Base-by-base conservation (phyloP, 1,140 invertebrate species). In the Choristoneura fumiferana region DNA sequence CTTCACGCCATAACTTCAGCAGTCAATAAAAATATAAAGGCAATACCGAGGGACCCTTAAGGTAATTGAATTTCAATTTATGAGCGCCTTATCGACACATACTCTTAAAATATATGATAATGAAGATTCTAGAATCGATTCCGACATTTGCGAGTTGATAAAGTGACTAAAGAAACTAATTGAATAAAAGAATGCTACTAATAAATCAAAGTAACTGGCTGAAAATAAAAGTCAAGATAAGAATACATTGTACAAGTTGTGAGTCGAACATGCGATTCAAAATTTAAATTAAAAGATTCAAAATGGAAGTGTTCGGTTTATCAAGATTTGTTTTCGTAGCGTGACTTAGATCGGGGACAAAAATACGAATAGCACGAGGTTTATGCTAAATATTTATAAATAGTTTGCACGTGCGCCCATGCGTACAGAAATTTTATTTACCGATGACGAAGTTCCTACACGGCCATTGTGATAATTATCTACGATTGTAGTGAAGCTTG, bases 21-120 rank as follows among this genome's bases (percentile, higher is more conserved):
- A 66, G 65, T 58, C 65, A 60, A 62, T 63, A 63, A 67, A 53
- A 38, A 61, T 62, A 60, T 58, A 49, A 53, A 58, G 60, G 54
- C 49, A 40, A 57, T 61, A 58, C 58, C 34, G 52, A 57, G 49
- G 58, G 60, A n/a, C 60, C 66, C 58, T 69, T 64, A 57, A 64
- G 40, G 57, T 69, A 64, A 69, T 69, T 69, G 66, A 65, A 69
- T 65, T 69, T 62, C 62, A 65, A 69, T 69, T 69, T 69, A 69
- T 57, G 66, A 65, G 18, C 15, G 34, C 33, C 43, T 63, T 63
- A 63, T 63, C 57, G 54, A 54, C 60, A 62, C 57, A 57, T 58
- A 57, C 57, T 37, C 60, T 65, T 62, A 62, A 64, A 67, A 58
- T 67, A 64, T 58, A 62, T 57, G 54, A 55, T 56, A 62, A 65